phyloP scores from a whole-genome alignment of 1,140 invertebrate genomes.

The Drosophila baimaii region DNA sequence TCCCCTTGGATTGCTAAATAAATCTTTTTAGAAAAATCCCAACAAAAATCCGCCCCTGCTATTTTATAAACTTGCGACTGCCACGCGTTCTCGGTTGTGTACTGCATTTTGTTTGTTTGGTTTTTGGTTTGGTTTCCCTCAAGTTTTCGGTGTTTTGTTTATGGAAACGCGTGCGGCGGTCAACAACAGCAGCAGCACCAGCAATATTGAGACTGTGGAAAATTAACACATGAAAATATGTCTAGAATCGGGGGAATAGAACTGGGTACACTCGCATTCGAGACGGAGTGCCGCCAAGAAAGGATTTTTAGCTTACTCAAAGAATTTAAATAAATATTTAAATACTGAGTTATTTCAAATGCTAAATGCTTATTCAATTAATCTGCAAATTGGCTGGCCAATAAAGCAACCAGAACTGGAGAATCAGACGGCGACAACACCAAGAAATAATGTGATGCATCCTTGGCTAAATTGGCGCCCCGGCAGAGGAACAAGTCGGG shows the following conservation, averaged over 20 bases:
- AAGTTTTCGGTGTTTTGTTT: conserved; percentile 67
- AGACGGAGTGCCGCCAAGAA: conserved; percentile 2
- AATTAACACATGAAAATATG: conserved; percentile 39
- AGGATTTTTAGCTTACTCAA: background rate
- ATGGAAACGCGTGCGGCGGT: conserved; percentile 80
- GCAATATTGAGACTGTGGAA: conserved; percentile 35
- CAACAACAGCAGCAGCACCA: conserved; percentile 63
- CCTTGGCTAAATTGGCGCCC: conserved; percentile 44
- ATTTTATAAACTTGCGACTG: conserved; percentile 27
- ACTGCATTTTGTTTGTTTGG: conserved; percentile 58
- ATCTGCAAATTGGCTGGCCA: conserved; percentile 34
- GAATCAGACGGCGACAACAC: conserved; percentile 35
- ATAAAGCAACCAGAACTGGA: conserved; percentile 5
- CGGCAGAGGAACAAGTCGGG: conserved; percentile 42
- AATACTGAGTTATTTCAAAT: too few relatives aligned
- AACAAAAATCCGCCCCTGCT: conserved; percentile 55
- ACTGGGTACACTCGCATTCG: too few relatives aligned
- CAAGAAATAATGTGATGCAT: conserved; percentile 29
- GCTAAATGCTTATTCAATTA: conserved; percentile 58
- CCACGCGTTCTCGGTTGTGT: conserved; percentile 60
- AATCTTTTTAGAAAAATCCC: too few relatives aligned
- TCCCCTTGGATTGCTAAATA: too few relatives aligned
- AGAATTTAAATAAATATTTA: too few relatives aligned
- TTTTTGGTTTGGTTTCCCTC: conserved; percentile 54
- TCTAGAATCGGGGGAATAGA: conserved; percentile 33